Evolutionary conservation across 2,113 vertebrate species (phyloP).

Genomic region (Saccopteryx bilineata): DNA sequence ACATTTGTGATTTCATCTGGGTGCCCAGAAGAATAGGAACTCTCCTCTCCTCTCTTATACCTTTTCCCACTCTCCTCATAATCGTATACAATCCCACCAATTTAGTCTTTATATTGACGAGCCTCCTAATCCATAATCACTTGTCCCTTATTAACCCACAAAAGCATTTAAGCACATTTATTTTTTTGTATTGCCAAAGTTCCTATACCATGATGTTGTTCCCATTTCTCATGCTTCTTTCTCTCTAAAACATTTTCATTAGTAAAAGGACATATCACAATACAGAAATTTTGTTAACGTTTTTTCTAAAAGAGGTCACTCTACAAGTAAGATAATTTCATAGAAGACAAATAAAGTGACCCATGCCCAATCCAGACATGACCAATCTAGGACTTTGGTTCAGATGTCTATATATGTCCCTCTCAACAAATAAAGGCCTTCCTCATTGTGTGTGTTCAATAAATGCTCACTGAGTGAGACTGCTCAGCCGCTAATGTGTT

Average conservation of each 20-base stretch:
- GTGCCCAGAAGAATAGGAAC: neutral
- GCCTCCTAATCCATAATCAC: neutral
- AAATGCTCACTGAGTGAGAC: neutral
- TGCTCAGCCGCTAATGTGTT: neutral
- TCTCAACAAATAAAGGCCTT: neutral
- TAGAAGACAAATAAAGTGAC: neutral
- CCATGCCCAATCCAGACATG: neutral
- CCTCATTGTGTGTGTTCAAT: neutral
- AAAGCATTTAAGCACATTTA: conserved; percentile 34
- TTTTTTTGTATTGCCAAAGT: neutral
- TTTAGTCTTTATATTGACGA: neutral
- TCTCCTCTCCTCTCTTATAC: neutral
- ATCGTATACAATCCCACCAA: neutral
- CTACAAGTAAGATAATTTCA: conserved; percentile 26
- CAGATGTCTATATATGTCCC: neutral
- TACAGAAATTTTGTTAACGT: neutral
- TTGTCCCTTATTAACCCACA: conserved; percentile 36
- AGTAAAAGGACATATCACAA: neutral
- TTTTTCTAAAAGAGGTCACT: conserved; percentile 33
- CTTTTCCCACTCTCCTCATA: neutral
- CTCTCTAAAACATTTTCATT: conserved; percentile 37
- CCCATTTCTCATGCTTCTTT: neutral
- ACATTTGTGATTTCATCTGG: conserved; percentile 55
- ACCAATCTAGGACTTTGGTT: neutral
- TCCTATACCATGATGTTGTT: neutral